Evolutionary conservation across 2,113 vertebrate genomes (phyloP), one percentile per base, ranked within the genome.

Genomic region (Phalacrocorax carbo): DNA sequence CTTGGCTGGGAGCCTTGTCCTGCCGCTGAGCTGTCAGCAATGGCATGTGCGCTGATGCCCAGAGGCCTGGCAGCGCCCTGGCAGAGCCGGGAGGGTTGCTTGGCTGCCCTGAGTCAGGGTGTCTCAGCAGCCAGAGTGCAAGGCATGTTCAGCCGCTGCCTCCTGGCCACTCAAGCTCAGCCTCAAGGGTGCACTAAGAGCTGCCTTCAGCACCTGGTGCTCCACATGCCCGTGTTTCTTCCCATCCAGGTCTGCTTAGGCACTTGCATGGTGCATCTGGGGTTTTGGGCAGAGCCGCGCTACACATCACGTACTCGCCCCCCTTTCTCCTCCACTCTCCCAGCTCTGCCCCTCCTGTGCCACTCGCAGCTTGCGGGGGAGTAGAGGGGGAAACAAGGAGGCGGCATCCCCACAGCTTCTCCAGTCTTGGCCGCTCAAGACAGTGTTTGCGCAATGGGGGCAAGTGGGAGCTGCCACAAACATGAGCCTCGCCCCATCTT

Each of bases 291-390:
- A 75, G 71, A 82, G 9, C 10, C 14, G 25, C 34, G 5, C n/a
- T 62, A 1, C 5, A 5, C 20, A 15, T 58, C 30, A 49, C 2
- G 1, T 57, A 10, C 7, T 48, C 2, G 0, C 0, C 6, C 0
- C 25, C 3, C 12, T 76, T 89, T 40, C 23, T 64, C 7, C n/a
- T 46, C 15, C 30, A 13, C 5, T 7, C 3, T 52, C 4, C 3
- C 15, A 20, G 14, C 17, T 79, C 27, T 40, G 15, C 34, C 15
- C 8, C 13, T 68, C 21, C 30, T 29, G 7, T 77, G n/a, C 12
- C 15, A 17, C 29, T 55, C 2, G 1, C 17, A 60, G 23, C 20
- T 68, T 27, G 5, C 0, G 2, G 12, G 3, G 11, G 3, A 26
- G 21, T 10, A 46, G 23, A 26, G 57, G 46, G 9, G 19, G 7